phyloP scores from a whole-genome alignment of 2,113 vertebrate genomes.

The Crotalus tigris region DNA sequence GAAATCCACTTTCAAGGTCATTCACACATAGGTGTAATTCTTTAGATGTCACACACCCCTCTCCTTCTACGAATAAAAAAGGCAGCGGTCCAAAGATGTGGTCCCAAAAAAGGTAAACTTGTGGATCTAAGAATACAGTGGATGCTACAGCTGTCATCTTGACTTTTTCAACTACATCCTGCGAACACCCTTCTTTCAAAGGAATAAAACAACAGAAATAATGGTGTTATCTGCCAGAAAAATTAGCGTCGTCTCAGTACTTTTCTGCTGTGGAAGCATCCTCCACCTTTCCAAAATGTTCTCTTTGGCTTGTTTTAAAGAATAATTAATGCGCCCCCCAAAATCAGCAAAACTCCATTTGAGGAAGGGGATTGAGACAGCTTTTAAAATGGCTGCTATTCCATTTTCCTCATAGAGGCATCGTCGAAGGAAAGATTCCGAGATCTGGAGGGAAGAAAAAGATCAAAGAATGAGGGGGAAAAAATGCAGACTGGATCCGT shows the following conservation, averaged over 20 bases:
- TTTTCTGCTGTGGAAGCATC: not conserved
- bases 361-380: not conserved
- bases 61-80: not conserved
- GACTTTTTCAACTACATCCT: not conserved
- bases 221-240: not conserved
- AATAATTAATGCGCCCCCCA: conserved; percentile 38
- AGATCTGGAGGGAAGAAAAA: conserved; percentile 30
- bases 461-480: not conserved
- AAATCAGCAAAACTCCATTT: not conserved
- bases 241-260: not conserved
- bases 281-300: conserved; percentile 19
- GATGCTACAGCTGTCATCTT: not conserved
- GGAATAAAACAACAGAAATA: not conserved
- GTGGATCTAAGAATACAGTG: not conserved
- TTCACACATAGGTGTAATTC: not conserved
- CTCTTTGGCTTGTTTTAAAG: not conserved
- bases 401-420: not conserved
- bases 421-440: not conserved
- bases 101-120: not conserved
- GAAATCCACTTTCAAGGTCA: not conserved
- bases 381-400: conserved; percentile 28
- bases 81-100: not conserved
- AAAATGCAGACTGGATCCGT: not conserved
- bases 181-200: not conserved
- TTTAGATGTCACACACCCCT: not conserved